A percentile compares a stretch with the other conserved stretches of the same genome.
Conservation (phyloP, 2,797 vertebrate species). For the Spheniscus humboldti region DNA sequence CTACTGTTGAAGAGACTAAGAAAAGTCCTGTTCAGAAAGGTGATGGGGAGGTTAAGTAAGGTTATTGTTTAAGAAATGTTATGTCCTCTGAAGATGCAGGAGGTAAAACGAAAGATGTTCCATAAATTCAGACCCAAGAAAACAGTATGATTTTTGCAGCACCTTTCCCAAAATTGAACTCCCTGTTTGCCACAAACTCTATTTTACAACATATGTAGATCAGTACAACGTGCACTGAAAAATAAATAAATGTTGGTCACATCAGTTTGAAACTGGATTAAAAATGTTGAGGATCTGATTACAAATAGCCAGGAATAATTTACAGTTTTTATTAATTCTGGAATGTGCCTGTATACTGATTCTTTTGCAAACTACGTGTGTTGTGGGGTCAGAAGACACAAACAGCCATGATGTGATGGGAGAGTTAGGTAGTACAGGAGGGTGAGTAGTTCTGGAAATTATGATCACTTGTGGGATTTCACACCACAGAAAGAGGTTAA, state of each 20-base stretch:
- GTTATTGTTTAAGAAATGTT: not conserved
- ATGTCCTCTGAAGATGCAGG: not conserved
- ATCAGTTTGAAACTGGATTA: not conserved
- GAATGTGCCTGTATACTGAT: not conserved
- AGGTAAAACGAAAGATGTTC: not conserved
- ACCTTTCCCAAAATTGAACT: not conserved
- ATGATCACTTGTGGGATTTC: not conserved
- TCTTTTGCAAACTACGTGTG: not conserved
- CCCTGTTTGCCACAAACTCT: not conserved
- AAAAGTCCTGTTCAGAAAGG: not conserved
- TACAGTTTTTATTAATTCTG: not conserved
- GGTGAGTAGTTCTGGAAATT: not conserved
- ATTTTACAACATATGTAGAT: not conserved
- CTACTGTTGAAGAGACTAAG: not conserved
- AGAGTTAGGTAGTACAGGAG: not conserved
- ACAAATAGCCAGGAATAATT: not conserved
- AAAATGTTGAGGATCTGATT: not conserved
- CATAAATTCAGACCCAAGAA: not conserved
- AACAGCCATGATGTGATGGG: not conserved
- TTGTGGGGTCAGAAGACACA: not conserved
- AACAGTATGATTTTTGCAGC: not conserved
- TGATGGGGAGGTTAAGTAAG: not conserved
- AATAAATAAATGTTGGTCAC: not conserved
- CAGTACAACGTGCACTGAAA: not conserved
- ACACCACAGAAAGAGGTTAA: not conserved